Percentiles rank a stretch among this genome's conserved stretches.
phyloP scores from a whole-genome alignment of 2,888 invertebrate species.

The Noctua janthina region DNA sequence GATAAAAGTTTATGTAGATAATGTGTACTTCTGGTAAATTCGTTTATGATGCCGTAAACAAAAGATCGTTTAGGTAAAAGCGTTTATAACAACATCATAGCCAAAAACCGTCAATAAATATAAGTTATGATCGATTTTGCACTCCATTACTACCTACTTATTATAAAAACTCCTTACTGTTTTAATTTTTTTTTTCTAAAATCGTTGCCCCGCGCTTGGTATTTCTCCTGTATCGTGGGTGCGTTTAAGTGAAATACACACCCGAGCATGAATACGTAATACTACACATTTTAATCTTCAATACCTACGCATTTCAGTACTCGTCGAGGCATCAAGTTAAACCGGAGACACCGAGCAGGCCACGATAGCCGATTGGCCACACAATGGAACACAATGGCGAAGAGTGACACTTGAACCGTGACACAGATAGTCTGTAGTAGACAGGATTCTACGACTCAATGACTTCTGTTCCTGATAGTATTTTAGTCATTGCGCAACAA shows the following conservation, averaged over 20 bases:
- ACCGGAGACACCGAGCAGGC: conserved; percentile 24
- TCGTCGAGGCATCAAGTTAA: conserved; percentile 1
- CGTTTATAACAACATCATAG: not conserved
- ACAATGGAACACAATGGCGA: conserved; percentile 44
- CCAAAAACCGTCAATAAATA: not conserved
- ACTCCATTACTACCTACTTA: not conserved
- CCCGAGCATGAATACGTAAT: not conserved
- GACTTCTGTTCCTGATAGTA: conserved; percentile 7
- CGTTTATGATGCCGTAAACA: not conserved
- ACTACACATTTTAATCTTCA: not conserved
- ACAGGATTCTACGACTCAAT: conserved; percentile 12
- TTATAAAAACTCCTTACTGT: too few relatives aligned
- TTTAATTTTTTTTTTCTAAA: too few relatives aligned
- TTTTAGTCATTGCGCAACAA: not conserved
- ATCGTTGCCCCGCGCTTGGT: too few relatives aligned
- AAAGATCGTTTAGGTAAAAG: not conserved
- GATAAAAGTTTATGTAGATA: conserved; percentile 20
- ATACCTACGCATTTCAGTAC: not conserved
- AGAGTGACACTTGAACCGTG: conserved; percentile 53
- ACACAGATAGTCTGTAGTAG: conserved; percentile 37
- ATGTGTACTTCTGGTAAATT: conserved; percentile 10
- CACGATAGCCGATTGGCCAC: conserved; percentile 30
- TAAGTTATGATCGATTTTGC: not conserved
- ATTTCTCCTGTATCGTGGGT: too few relatives aligned
- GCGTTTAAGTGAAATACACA: not conserved